Evolutionary conservation across 2,113 vertebrate genomes (phyloP).

Genomic region (Circaetus cinerascens): DNA sequence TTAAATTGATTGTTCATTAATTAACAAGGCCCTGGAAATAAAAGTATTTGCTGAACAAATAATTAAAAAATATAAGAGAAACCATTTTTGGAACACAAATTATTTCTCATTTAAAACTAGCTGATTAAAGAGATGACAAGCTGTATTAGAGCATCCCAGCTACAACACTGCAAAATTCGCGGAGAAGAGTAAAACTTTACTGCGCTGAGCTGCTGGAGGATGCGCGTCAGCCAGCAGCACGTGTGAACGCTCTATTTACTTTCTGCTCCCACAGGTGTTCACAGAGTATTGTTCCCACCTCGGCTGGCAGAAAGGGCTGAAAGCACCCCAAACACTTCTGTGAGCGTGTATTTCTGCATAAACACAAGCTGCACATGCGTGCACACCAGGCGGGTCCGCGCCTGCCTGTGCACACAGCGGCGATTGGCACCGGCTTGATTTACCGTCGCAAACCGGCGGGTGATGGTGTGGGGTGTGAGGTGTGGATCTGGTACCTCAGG

Average conservation of each 20-base stretch:
- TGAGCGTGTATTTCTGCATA: neutral
- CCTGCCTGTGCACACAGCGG: neutral
- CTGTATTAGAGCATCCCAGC: neutral
- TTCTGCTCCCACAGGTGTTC: neutral
- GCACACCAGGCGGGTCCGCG: neutral
- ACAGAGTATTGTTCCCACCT: neutral
- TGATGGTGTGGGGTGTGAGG: neutral
- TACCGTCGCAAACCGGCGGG: rapidly evolving
- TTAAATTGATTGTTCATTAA: neutral
- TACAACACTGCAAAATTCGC: neutral
- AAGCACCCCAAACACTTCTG: neutral
- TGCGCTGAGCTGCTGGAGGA: neutral
- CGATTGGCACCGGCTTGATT: neutral
- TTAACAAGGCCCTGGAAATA: neutral
- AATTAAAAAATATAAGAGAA: neutral
- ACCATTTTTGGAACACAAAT: neutral
- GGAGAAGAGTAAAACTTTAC: neutral
- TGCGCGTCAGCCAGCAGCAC: neutral
- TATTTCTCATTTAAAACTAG: neutral
- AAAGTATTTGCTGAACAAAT: neutral
- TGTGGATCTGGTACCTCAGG: neutral
- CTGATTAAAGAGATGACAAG: neutral
- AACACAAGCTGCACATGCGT: neutral
- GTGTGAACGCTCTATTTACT: neutral
- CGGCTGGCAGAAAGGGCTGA: neutral